phyloP scores from a whole-genome alignment of 2,797 vertebrate species.

The Lepus oiostolus region DNA sequence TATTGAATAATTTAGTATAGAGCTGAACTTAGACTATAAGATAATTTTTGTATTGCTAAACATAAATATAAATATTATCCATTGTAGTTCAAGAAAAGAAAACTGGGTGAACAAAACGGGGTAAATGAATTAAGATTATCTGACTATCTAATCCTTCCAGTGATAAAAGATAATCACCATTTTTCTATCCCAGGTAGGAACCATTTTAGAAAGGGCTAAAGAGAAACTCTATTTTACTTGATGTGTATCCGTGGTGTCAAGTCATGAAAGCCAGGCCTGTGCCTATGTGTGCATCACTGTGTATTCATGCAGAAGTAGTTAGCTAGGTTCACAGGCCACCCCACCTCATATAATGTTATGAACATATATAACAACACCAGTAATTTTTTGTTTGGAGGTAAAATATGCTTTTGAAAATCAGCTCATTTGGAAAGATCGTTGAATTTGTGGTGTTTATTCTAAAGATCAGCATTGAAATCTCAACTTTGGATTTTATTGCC shows the following conservation, averaged over 20 bases:
- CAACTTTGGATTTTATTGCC: constrained; percentile 7
- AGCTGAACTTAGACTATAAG: not conserved
- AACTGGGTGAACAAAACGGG: not conserved
- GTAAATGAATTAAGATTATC: not conserved
- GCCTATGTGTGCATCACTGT: not conserved
- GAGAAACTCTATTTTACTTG: not conserved
- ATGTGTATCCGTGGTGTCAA: not conserved
- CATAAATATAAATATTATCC: not conserved
- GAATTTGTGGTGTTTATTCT: not conserved
- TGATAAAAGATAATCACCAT: not conserved
- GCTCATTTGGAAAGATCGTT: constrained; percentile 19
- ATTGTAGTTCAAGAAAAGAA: not conserved
- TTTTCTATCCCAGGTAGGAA: not conserved
- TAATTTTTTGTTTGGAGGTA: not conserved
- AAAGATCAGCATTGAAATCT: constrained; percentile 36
- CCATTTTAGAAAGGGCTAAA: not conserved
- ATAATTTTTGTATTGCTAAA: not conserved
- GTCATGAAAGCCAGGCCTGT: not conserved
- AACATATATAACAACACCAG: not conserved
- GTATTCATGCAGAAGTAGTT: not conserved
- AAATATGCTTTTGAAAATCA: not conserved
- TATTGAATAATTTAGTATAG: not conserved
- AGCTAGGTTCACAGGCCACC: not conserved
- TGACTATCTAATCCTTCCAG: not conserved
- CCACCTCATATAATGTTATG: not conserved